Base-by-base conservation (phyloP, 2,888 invertebrate genomes). In the Xylota segnis region DNA sequence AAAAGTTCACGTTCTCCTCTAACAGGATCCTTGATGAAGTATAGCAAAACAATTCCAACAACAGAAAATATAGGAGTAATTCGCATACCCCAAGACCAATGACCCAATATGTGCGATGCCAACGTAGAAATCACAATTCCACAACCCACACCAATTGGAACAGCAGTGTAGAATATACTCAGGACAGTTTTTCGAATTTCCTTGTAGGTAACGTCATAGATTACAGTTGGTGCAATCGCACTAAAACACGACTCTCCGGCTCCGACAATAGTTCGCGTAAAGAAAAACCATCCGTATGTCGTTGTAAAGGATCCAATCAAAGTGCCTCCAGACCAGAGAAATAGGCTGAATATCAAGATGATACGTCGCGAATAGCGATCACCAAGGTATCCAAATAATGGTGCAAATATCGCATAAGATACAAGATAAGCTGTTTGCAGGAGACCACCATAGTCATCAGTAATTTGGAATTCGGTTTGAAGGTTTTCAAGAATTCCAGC, bases 381-480 rank as follows among this genome's bases (percentile, higher is more conserved):
- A 0, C 86, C 86, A 9, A 76, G 12, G 3, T 72, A 87, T 9
- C 86, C 86, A 63, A 76, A 82, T 9, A 77, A 45, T 7, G 86
- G 86, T 0, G 86, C 86, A 14, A 2, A 56, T 2, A 72, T 27
- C 2, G 59, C 61, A 7, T 72, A 86, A 9, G 82, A 18, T 10
- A 72, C 6, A 18, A 72, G 23, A 23, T 82, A 86, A 7, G 66
- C 86, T 2, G 82, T 86, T 43, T 86, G 86, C 43, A 86, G 54
- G 4, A 86, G 63, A 10, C 86, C 86, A 27, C 54, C 34, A 9
- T 63, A 59, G 14, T 81, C 82, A 40, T 86, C 58, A 10, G 72
- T 76, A 5, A 86, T 66, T 0, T n/a, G 6, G 6, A 86, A 77
- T 2, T 77, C 76, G 0, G 27, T 23, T 45, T 76, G 16, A 0